phyloP scores from a whole-genome alignment of 2,888 invertebrate species.

The Drosophila rellima region DNA sequence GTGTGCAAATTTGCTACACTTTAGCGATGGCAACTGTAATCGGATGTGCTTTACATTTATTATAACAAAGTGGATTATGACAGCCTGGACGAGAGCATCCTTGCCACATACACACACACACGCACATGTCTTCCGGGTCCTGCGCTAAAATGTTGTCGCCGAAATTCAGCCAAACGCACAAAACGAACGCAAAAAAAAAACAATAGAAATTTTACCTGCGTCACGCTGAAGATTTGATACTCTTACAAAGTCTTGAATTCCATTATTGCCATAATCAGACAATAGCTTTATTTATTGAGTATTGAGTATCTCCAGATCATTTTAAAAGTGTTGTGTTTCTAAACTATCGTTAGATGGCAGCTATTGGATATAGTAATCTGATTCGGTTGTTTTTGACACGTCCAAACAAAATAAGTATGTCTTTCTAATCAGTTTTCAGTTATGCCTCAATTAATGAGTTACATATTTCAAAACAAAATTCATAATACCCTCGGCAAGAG shows the following conservation, averaged over 20 bases:
- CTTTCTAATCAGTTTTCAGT: no score
- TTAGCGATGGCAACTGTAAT: constrained; percentile 79
- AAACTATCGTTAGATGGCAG: neutral
- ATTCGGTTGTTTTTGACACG: no score
- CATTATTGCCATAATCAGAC: no score
- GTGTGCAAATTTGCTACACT: constrained; percentile 78
- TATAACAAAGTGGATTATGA: constrained; percentile 82
- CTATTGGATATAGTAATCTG: no score
- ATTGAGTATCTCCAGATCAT: no score
- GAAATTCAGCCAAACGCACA: constrained; percentile 60
- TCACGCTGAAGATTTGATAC: neutral
- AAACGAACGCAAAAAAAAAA: constrained; percentile 1
- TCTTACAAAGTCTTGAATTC: neutral
- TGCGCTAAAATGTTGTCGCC: constrained; percentile 47
- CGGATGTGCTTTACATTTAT: constrained; percentile 83
- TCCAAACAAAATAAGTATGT: no score
- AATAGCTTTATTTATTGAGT: no score
- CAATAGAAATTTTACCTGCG: neutral
- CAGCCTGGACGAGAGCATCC: constrained; percentile 63
- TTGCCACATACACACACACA: constrained; percentile 32
- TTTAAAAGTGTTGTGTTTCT: no score
- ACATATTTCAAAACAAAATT: neutral
- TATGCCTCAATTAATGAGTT: neutral
- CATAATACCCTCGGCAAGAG: neutral
- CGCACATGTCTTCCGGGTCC: constrained; percentile 11